phyloP scores from a whole-genome alignment of 2,113 vertebrate species.

The Reinhardtius hippoglossoides region DNA sequence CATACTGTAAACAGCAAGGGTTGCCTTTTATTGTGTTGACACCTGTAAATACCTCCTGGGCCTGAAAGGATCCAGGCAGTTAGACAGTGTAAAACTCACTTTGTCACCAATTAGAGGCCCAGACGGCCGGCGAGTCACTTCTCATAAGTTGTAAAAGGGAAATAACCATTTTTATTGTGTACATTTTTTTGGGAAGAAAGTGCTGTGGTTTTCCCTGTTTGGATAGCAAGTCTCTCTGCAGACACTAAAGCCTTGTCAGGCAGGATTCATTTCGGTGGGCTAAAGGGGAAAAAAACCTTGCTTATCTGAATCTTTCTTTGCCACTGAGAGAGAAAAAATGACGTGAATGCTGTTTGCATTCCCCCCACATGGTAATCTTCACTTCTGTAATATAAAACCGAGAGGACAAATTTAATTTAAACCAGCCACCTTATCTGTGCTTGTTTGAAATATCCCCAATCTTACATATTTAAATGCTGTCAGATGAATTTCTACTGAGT shows the following conservation, averaged over 20 bases:
- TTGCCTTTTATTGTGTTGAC: constrained; percentile 29
- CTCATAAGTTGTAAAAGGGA: constrained; percentile 14
- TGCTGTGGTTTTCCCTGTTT: constrained; percentile 5
- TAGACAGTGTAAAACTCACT: constrained; percentile 39
- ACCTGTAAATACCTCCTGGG: constrained; percentile 43
- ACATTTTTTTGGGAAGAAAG: background rate
- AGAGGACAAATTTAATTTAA: constrained; percentile 31
- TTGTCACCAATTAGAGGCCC: constrained; percentile 53
- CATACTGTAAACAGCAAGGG: constrained; percentile 28
- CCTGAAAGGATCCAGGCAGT: constrained; percentile 31
- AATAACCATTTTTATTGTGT: constrained; percentile 23
- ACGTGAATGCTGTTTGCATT: background rate
- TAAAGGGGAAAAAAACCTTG: background rate
- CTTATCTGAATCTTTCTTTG: constrained; percentile 24
- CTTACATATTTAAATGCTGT: constrained; percentile 31
- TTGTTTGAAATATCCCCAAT: constrained; percentile 24
- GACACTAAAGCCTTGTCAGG: constrained; percentile 18
- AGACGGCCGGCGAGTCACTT: constrained; percentile 10
- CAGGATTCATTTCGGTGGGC: constrained; percentile 16
- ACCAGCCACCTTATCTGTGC: constrained; percentile 15
- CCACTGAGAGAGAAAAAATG: constrained; percentile 7
- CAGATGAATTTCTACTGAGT: constrained; percentile 19
- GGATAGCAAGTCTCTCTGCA: constrained; percentile 9
- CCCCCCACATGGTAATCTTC: no score
- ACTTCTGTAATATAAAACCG: constrained; percentile 15